These are phyloP conservation scores for Torymus texanus DNA, from an alignment of 2,888 invertebrate genomes.

Conservation along the genomic window DNA sequence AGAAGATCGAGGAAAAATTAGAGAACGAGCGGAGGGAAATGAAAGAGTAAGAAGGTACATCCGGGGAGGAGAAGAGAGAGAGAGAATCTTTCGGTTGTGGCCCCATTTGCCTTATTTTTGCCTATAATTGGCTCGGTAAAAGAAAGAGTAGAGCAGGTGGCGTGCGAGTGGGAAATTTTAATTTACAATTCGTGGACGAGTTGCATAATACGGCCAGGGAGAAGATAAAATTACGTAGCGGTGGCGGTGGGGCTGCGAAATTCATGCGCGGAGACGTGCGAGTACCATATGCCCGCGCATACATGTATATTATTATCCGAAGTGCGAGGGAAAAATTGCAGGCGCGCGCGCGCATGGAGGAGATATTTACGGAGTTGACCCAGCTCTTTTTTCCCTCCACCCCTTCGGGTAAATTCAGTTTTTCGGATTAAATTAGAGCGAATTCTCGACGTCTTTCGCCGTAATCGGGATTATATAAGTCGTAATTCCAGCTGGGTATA, in stretches of 20 bases:
- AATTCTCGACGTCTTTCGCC: too few species aligned
- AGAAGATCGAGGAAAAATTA: background rate
- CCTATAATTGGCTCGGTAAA: constrained; percentile 26
- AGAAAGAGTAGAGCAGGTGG: constrained; percentile 26
- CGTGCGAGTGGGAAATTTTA: constrained; percentile 25
- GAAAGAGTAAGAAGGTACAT: background rate
- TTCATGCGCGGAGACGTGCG: constrained; percentile 22
- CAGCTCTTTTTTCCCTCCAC: too few species aligned
- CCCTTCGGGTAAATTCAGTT: too few species aligned
- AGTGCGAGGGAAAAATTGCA: background rate
- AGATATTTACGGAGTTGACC: too few species aligned
- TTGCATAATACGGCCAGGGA: constrained; percentile 26
- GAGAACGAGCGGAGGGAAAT: background rate
- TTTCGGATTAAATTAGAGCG: too few species aligned
- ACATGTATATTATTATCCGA: constrained; percentile 45
- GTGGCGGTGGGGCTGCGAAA: background rate
- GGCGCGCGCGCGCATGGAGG: too few species aligned
- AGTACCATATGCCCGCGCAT: constrained; percentile 34
- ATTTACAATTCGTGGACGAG: constrained; percentile 36
- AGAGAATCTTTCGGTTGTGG: background rate
- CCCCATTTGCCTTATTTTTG: background rate
- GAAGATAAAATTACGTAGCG: constrained; percentile 28
- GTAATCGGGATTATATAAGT: too few species aligned
- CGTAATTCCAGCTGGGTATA: too few species aligned
- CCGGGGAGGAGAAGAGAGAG: background rate